A percentile compares a stretch with the other conserved stretches of the same genome.
These are phyloP conservation scores for Isaurus tuberculatus DNA, from an alignment of 92 coral and sea anemone species.

Conservation along the genomic window DNA sequence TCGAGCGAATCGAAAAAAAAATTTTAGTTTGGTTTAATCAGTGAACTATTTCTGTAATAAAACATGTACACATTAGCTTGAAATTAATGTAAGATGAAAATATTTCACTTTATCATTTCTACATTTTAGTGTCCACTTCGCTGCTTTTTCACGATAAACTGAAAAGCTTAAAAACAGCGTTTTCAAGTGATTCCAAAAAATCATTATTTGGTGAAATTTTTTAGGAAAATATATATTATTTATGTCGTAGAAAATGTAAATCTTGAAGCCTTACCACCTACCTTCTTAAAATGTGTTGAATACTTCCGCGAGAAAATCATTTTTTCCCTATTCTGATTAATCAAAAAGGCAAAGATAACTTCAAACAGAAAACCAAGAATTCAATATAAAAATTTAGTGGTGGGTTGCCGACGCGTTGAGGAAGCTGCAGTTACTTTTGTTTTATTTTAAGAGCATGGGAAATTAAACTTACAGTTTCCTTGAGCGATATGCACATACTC, in stretches of 20 bases:
- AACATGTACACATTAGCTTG: background rate
- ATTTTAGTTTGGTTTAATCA: background rate
- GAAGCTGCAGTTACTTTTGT: background rate
- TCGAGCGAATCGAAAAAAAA: background rate
- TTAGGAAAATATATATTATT: constrained; percentile 28
- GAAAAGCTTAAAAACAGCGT: background rate
- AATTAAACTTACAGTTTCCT: constrained; percentile 16
- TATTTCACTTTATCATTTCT: background rate
- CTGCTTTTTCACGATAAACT: background rate
- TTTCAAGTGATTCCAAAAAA: background rate
- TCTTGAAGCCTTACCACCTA: constrained; percentile 21
- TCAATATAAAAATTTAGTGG: background rate
- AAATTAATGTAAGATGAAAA: no score
- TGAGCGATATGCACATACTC: background rate
- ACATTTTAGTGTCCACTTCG: background rate
- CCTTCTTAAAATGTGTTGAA: constrained; percentile 9
- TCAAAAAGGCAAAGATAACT: no score
- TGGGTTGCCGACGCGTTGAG: background rate
- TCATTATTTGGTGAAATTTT: background rate
- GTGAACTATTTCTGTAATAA: background rate
- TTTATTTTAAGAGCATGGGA: background rate
- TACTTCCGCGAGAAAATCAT: background rate
- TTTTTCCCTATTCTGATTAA: background rate
- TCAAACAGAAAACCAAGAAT: background rate
- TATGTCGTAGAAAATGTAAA: constrained; percentile 5